These are phyloP conservation scores for Chloromyia formosa DNA, from an alignment of 2,888 invertebrate species.

Conservation along the genomic window DNA sequence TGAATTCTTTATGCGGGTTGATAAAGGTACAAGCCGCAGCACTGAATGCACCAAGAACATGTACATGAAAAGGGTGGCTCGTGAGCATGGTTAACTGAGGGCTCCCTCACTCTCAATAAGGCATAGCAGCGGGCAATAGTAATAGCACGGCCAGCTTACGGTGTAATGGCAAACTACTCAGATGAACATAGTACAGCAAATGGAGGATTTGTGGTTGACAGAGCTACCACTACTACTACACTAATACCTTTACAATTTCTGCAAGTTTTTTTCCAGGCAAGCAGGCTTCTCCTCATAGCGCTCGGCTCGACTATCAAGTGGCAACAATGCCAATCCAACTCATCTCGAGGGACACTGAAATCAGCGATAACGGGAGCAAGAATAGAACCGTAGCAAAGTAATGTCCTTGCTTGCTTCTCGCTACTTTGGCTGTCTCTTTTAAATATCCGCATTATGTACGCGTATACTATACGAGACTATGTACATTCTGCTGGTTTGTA, in stretches of 20 bases:
- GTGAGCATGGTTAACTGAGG: too few relatives aligned
- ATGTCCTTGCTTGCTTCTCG: not conserved
- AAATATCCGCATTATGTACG: not conserved
- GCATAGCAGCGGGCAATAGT: not conserved
- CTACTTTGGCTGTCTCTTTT: not conserved
- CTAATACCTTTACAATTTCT: not conserved
- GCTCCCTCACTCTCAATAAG: too few relatives aligned
- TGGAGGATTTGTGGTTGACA: constrained; percentile 16
- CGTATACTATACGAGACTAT: not conserved
- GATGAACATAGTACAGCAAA: constrained; percentile 10
- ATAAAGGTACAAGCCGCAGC: too few relatives aligned
- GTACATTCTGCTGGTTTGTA: too few relatives aligned
- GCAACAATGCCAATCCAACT: not conserved
- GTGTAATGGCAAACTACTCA: constrained; percentile 15
- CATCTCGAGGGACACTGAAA: not conserved
- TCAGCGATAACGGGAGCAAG: not conserved
- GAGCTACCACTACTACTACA: not conserved
- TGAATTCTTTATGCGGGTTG: too few relatives aligned
- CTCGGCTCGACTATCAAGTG: not conserved
- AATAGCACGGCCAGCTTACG: not conserved
- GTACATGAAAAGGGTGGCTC: too few relatives aligned
- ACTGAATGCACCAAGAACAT: too few relatives aligned
- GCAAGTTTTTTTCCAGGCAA: not conserved
- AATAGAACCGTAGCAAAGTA: not conserved
- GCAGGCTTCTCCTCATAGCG: not conserved